These are phyloP conservation scores for Agrilus planipennis DNA, from an alignment of 1,140 invertebrate genomes.

Conservation along the genomic window DNA sequence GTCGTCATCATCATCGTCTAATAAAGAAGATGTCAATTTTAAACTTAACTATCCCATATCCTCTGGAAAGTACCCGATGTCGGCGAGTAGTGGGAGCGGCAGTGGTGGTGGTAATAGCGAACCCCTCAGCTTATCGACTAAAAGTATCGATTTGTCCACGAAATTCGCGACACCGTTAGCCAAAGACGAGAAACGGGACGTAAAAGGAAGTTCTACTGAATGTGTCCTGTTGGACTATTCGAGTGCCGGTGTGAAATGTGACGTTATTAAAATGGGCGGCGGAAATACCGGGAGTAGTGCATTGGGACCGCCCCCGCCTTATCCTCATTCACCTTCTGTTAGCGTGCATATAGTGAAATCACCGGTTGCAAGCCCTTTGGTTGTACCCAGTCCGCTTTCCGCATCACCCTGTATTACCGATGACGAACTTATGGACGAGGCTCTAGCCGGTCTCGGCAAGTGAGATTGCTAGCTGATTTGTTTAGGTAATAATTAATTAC, in stretches of 20 bases:
- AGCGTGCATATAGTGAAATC: conserved; percentile 69
- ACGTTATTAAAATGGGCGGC: conserved; percentile 5
- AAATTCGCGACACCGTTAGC: conserved; percentile 27
- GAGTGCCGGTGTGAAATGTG: background rate
- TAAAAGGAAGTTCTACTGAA: conserved; percentile 14
- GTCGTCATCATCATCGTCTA: background rate
- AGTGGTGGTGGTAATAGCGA: too few species aligned
- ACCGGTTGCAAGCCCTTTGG: conserved; percentile 55
- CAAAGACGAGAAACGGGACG: conserved; percentile 21
- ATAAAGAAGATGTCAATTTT: conserved; percentile 6
- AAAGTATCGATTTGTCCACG: conserved; percentile 19
- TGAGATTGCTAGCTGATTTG: conserved; percentile 25
- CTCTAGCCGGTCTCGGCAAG: conserved; percentile 60
- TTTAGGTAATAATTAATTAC: background rate
- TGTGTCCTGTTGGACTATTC: conserved; percentile 25
- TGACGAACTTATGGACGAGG: conserved; percentile 82
- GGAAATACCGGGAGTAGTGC: background rate
- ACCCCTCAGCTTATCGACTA: conserved; percentile 16
- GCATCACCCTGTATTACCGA: conserved; percentile 73
- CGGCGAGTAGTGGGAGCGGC: conserved; percentile 1
- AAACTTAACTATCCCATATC: conserved; percentile 10
- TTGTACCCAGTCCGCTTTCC: conserved; percentile 58
- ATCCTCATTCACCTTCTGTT: conserved; percentile 53
- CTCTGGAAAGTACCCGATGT: conserved; percentile 8
- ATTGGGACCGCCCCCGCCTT: conserved; percentile 27